A percentile compares a stretch with the other conserved stretches of the same genome.
These are phyloP conservation scores for Umimayanthus chanpuru DNA, from an alignment of 92 coral and sea anemone genomes.

Conservation along the genomic window DNA sequence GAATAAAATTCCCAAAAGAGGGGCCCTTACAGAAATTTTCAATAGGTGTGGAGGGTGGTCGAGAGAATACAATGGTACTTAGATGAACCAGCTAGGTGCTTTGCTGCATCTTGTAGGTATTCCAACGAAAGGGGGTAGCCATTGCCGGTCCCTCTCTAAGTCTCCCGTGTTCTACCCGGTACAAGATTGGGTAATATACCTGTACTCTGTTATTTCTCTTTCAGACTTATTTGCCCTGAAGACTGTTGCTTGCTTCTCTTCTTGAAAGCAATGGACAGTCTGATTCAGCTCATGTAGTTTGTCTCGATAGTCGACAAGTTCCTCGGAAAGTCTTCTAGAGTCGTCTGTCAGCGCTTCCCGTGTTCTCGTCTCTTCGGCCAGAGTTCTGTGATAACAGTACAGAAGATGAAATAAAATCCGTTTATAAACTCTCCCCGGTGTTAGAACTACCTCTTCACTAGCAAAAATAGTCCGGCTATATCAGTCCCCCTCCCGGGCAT, in stretches of 20 bases:
- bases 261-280: slow-evolving; percentile 12
- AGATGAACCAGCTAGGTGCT: too few relatives aligned
- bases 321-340: slow-evolving; percentile 30
- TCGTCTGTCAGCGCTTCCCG: slow-evolving; percentile 12
- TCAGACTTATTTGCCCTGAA: slow-evolving; percentile 7
- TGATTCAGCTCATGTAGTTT: neutral
- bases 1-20: too few relatives aligned
- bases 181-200: neutral
- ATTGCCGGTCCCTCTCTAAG: too few relatives aligned
- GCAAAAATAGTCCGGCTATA: too few relatives aligned
- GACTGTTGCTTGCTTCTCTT: slow-evolving; percentile 8
- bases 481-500: neutral
- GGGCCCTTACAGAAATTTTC: too few relatives aligned
- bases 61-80: too few relatives aligned
- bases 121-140: too few relatives aligned
- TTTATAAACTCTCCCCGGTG: neutral
- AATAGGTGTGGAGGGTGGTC: too few relatives aligned
- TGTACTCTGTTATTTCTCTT: neutral
- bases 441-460: neutral
- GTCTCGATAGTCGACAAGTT: neutral
- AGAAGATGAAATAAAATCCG: neutral
- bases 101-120: too few relatives aligned
- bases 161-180: too few relatives aligned
- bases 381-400: neutral
- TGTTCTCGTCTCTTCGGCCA: slow-evolving; percentile 9